Evolutionary conservation across 2,888 invertebrate genomes (phyloP).

Genomic region (Volucella inanis): DNA sequence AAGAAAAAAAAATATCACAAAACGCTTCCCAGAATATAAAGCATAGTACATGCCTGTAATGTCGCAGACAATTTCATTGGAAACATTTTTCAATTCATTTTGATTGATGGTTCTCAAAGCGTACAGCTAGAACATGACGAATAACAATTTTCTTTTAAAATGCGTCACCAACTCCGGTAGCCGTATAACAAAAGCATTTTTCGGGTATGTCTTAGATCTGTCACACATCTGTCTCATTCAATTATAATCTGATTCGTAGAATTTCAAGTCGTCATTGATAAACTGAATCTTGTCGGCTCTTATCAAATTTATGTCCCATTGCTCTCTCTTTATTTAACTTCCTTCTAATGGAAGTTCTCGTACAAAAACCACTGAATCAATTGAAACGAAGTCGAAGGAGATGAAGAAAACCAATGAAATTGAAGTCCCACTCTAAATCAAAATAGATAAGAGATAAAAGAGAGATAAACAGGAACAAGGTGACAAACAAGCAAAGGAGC

Average conservation of each 20-base stretch:
- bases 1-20: conserved; percentile 1
- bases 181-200: not conserved
- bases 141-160: conserved; percentile 20
- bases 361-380: not conserved
- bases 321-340: not conserved
- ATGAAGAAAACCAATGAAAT: conserved; percentile 28
- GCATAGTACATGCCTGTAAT: conserved; percentile 26
- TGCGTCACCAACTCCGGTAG: not conserved
- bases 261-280: conserved; percentile 36
- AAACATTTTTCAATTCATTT: conserved; percentile 37
- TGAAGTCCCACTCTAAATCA: conserved; percentile 54
- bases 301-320: not conserved
- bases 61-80: conserved; percentile 14
- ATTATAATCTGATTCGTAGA: conserved; percentile 62
- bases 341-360: conserved; percentile 26
- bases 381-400: not conserved
- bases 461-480: conserved; percentile 34
- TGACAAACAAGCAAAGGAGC: conserved; percentile 41
- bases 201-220: conserved; percentile 24
- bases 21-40: conserved; percentile 45
- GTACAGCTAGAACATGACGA: not conserved
- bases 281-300: not conserved
- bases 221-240: conserved; percentile 62
- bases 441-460: conserved; percentile 59
- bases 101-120: conserved; percentile 26